These are phyloP conservation scores for Cephus nigrinus DNA, from an alignment of 2,888 invertebrate species.

Conservation along the genomic window DNA sequence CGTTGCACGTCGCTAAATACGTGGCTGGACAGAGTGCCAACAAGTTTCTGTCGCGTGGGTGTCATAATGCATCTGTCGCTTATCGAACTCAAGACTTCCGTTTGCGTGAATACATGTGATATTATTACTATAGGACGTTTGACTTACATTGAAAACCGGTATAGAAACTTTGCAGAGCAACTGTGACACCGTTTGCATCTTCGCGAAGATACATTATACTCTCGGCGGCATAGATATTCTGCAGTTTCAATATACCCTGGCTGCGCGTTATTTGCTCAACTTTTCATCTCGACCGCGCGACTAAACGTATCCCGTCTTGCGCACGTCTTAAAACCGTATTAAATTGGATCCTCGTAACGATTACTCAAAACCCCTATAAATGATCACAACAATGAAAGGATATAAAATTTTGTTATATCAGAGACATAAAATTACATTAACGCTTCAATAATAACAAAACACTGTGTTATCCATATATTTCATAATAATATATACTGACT, in stretches of 20 bases:
- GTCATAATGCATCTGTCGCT: neutral
- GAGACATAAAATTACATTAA: neutral
- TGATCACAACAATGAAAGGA: neutral
- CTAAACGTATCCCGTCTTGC: neutral
- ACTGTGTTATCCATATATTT: neutral
- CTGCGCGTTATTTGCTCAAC: neutral
- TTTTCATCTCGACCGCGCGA: neutral
- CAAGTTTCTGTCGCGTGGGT: neutral
- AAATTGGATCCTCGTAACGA: neutral
- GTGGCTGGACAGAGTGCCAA: neutral
- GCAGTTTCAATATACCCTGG: neutral
- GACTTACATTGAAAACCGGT: slow-evolving; percentile 35
- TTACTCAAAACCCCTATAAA: neutral
- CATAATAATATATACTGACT: neutral
- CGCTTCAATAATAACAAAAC: neutral
- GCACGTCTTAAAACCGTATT: neutral
- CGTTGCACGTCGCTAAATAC: neutral
- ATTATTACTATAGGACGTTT: slow-evolving; percentile 14
- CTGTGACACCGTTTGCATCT: slow-evolving; percentile 27
- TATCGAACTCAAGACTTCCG: neutral
- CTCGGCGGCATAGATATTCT: slow-evolving; percentile 25
- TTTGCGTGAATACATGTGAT: neutral
- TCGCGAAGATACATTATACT: slow-evolving; percentile 21
- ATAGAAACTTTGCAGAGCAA: slow-evolving; percentile 19
- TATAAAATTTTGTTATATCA: too few species aligned